phyloP scores from a whole-genome alignment of 2,888 invertebrate genomes.

The Poecilobothrus nobilitatus region DNA sequence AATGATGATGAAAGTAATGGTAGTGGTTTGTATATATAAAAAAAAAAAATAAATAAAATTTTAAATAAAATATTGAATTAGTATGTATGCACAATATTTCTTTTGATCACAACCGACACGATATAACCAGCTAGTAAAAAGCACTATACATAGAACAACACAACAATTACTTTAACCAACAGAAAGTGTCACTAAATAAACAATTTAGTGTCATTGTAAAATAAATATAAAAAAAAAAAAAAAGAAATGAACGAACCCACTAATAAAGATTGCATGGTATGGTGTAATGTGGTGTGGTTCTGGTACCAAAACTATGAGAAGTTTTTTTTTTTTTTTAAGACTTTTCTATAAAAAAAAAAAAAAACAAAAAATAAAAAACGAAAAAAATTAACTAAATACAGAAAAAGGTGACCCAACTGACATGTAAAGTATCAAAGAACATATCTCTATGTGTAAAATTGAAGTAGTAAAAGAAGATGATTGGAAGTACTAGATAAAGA shows the following conservation, averaged over 20 bases:
- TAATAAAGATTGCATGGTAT: too few relatives aligned
- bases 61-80: neutral
- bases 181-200: conserved; percentile 6
- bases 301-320: too few relatives aligned
- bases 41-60: too few relatives aligned
- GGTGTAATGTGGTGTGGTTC: too few relatives aligned
- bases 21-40: neutral
- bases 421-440: neutral
- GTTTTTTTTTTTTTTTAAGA: too few relatives aligned
- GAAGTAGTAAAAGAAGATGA: neutral
- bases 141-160: neutral
- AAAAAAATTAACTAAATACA: neutral
- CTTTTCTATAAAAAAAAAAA: too few relatives aligned
- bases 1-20: neutral
- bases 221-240: neutral
- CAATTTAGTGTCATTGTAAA: conserved; percentile 6
- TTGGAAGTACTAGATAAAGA: neutral
- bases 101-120: conserved; percentile 1
- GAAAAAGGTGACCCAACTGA: neutral
- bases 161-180: conserved; percentile 1
- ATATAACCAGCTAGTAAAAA: neutral
- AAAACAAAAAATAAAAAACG: too few relatives aligned
- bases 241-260: neutral
- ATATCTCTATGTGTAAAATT: neutral
- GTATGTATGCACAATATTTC: neutral